phyloP scores from a whole-genome alignment of 2,797 vertebrate genomes.

The Clarias platycephalus region DNA sequence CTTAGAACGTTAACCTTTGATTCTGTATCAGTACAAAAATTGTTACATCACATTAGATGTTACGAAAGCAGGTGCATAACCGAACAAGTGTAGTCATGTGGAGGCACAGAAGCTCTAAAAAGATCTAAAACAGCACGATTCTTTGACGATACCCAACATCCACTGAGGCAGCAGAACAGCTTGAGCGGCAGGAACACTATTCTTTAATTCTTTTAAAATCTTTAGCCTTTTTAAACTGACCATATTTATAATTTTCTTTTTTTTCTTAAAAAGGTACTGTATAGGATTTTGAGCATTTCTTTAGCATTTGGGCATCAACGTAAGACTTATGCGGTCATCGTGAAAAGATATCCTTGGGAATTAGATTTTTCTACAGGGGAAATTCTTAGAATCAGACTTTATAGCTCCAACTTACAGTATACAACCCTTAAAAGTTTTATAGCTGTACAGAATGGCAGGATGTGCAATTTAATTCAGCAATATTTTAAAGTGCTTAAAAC shows the following conservation, averaged over 20 bases:
- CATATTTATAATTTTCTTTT: background rate
- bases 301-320: background rate
- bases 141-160: conserved; percentile 42
- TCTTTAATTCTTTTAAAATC: background rate
- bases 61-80: conserved; percentile 31
- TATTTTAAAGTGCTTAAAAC: background rate
- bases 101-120: conserved; percentile 65
- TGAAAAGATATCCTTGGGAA: background rate
- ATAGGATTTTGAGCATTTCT: background rate
- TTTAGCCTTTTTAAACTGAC: conserved; percentile 18
- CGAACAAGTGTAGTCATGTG: conserved; percentile 41
- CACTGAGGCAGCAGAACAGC: conserved; percentile 53
- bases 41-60: conserved; percentile 42
- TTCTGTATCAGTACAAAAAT: conserved; percentile 55
- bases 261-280: too few relatives aligned
- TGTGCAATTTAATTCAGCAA: background rate
- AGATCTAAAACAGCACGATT: conserved; percentile 45
- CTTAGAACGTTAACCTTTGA: conserved; percentile 53
- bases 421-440: background rate
- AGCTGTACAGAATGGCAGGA: background rate
- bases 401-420: background rate
- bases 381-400: background rate
- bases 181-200: conserved; percentile 13
- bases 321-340: background rate
- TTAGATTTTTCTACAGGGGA: background rate